A percentile compares a stretch with the other conserved stretches of the same genome.
Conservation (phyloP, 2,888 invertebrate species). For the Plutella xylostella region DNA sequence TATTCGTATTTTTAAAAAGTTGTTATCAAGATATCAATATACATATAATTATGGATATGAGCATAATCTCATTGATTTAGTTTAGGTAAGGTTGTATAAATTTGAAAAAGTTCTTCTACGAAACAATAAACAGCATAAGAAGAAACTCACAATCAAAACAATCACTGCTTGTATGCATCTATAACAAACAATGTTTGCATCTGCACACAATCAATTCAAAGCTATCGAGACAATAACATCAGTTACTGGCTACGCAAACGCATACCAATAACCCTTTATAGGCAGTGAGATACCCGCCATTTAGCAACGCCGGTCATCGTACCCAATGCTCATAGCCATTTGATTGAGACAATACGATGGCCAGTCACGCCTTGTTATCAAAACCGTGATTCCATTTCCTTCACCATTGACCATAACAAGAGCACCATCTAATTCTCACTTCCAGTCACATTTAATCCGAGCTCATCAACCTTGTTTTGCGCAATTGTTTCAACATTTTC, state of each 20-base stretch:
- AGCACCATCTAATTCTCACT: constrained; percentile 16
- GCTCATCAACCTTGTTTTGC: constrained; percentile 54
- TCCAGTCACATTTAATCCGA: constrained; percentile 30
- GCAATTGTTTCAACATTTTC: constrained; percentile 52
- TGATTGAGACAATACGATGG: constrained; percentile 57
- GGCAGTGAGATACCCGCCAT: constrained; percentile 22
- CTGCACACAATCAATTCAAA: not conserved
- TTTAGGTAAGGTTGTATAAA: no score
- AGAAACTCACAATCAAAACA: no score
- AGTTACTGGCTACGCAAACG: constrained; percentile 1
- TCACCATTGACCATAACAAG: constrained; percentile 43
- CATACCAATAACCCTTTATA: constrained; percentile 6
- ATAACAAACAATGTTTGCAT: not conserved
- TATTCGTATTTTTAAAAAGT: no score
- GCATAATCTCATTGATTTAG: no score
- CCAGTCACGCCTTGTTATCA: constrained; percentile 19
- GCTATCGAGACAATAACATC: constrained; percentile 2
- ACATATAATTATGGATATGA: no score
- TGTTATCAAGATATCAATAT: no score
- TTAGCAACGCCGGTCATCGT: constrained; percentile 62
- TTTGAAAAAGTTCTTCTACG: no score
- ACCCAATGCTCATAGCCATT: constrained; percentile 54
- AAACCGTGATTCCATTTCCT: constrained; percentile 41
- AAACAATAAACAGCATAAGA: no score
- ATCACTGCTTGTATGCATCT: no score